Percentiles rank a stretch among this genome's conserved stretches.
Evolutionary conservation across 2,797 vertebrate genomes (phyloP).

Genomic region (Atherinosoma microstoma): DNA sequence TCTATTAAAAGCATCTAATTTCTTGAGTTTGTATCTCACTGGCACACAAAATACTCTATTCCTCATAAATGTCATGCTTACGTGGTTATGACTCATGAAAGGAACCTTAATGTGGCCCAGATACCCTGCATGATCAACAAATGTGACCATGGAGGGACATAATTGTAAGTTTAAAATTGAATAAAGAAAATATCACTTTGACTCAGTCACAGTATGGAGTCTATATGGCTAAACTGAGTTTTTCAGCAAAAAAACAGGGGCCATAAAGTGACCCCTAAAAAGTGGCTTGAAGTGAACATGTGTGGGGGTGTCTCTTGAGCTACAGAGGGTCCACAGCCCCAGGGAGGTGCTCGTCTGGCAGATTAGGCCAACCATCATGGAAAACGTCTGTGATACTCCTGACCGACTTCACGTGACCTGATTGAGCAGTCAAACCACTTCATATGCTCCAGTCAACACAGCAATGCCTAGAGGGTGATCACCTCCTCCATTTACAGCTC

Average conservation of each 20-base stretch:
- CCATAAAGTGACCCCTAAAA: slow-evolving; percentile 6
- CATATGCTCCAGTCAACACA: slow-evolving; percentile 70
- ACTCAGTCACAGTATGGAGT: background rate
- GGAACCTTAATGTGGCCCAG: slow-evolving; percentile 50
- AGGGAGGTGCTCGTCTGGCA: slow-evolving; percentile 66
- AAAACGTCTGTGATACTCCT: slow-evolving; percentile 68
- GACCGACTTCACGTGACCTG: slow-evolving; percentile 84
- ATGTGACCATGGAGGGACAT: slow-evolving; percentile 1
- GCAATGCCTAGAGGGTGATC: slow-evolving; percentile 50
- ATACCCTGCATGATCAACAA: slow-evolving; percentile 34
- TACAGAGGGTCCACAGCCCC: slow-evolving; percentile 41
- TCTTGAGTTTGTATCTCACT: slow-evolving; percentile 25
- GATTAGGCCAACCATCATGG: slow-evolving; percentile 65
- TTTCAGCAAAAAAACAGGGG: background rate
- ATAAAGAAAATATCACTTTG: slow-evolving; percentile 18
- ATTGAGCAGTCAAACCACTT: slow-evolving; percentile 77
- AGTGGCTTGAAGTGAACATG: slow-evolving; percentile 56
- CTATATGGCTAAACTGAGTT: background rate
- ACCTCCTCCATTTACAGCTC: slow-evolving; percentile 31
- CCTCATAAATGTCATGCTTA: slow-evolving; percentile 63
- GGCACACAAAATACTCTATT: slow-evolving; percentile 22
- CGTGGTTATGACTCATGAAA: slow-evolving; percentile 67
- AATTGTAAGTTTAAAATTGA: slow-evolving; percentile 23
- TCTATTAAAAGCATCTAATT: slow-evolving; percentile 59
- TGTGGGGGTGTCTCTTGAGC: slow-evolving; percentile 28